These are phyloP conservation scores for Papilio elwesi DNA, from an alignment of 2,888 invertebrate species.

Conservation along the genomic window DNA sequence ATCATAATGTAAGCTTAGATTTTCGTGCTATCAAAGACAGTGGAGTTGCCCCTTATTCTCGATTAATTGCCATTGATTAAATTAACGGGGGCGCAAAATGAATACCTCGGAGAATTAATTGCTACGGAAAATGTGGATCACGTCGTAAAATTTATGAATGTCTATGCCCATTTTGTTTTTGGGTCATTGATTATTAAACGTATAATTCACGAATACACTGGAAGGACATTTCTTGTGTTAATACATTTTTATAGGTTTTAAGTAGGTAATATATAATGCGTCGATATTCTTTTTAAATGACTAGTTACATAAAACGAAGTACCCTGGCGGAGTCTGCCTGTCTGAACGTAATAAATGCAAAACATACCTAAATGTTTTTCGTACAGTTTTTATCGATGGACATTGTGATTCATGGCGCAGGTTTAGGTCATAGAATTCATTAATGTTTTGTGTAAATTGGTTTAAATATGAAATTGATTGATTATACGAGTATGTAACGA, in stretches of 20 bases:
- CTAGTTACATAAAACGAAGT: no score
- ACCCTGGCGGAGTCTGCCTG: no score
- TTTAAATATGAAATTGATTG: no score
- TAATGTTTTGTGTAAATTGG: no score
- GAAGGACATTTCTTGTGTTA: not conserved
- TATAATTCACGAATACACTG: slow-evolving; percentile 21
- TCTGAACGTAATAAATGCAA: no score
- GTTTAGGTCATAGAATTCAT: no score
- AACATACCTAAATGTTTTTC: no score
- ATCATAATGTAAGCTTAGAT: not conserved
- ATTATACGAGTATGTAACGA: no score
- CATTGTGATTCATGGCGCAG: no score
- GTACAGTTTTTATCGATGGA: no score
- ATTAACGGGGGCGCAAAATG: slow-evolving; percentile 30
- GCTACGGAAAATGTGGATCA: slow-evolving; percentile 26
- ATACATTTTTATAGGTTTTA: slow-evolving; percentile 11
- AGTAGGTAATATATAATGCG: not conserved
- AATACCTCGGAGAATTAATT: slow-evolving; percentile 34
- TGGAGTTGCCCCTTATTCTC: slow-evolving; percentile 26
- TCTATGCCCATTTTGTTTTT: slow-evolving; percentile 27
- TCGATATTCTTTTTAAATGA: not conserved
- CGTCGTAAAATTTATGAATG: slow-evolving; percentile 29
- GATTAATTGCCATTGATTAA: slow-evolving; percentile 37
- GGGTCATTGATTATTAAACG: slow-evolving; percentile 25
- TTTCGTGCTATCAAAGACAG: slow-evolving; percentile 16